Evolutionary conservation across 2,888 invertebrate species (phyloP), one percentile per base, ranked within the genome.

Genomic region (Aproaerema taeniolella): DNA sequence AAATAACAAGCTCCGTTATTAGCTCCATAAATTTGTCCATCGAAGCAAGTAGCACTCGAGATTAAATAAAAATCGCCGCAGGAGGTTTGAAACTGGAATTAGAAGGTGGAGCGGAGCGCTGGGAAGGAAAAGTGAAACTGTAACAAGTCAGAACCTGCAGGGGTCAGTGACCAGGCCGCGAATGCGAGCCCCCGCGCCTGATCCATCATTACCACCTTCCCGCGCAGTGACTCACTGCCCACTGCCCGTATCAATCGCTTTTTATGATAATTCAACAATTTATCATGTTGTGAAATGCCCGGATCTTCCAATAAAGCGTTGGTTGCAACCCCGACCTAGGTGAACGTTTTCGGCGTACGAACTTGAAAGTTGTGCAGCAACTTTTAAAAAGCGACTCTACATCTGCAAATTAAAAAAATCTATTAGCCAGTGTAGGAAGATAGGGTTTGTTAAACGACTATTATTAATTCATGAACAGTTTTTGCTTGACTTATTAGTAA

Each of bases 71-170:
- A 41, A 39, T 25, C 30, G 14, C 41, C 33, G 36, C 35, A 31
- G 38, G 42, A 39, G 40, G 33, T 39, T 41, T 17, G 30, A 29
- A 32, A 43, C 39, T 38, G 35, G 38, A 34, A 16, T 36, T 12
- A 12, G 13, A 13, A 14, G 31, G n/a, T 16, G 9, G 26, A 37
- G 25, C 28, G 29, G 16, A 39, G 39, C 16, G 35, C 29, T 55
- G 48, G 49, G 63, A 71, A 70, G 71, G 75, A 81, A 81, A 83
- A 85, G 80, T 81, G 78, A 82, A 85, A 81, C 67, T 75, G 73
- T 75, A 80, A 71, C 85, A 80, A 73, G 83, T 80, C 66, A 61
- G 72, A 81, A 82, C 85, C 79, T 78, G 85, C 69, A 63, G 74
- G 63, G 85, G 82, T 83, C 83, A 75, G 67, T 78, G 85, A 83